These are phyloP conservation scores for Ailuropoda melanoleuca DNA, from an alignment of 2,113 vertebrate genomes.

Conservation along the genomic window DNA sequence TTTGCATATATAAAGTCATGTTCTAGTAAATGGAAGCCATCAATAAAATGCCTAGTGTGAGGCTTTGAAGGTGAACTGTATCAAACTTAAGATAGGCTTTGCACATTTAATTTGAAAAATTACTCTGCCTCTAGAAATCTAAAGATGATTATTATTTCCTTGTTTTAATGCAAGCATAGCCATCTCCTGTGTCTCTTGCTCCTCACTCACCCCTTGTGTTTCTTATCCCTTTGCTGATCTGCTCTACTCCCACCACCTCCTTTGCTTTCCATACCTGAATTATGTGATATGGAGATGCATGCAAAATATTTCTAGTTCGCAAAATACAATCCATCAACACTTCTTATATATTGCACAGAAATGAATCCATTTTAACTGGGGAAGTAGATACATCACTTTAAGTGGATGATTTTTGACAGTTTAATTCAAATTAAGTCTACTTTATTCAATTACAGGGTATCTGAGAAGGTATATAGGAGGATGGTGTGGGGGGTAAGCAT, in stretches of 20 bases:
- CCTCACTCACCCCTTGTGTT: neutral
- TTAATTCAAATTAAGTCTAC: constrained; percentile 87
- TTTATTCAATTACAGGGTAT: constrained; percentile 84
- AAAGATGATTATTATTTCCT: neutral
- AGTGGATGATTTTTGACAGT: constrained; percentile 85
- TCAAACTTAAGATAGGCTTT: neutral
- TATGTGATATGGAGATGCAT: constrained; percentile 61
- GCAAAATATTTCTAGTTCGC: constrained; percentile 72
- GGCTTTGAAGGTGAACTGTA: neutral
- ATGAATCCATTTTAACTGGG: constrained; percentile 81
- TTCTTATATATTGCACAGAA: constrained; percentile 80
- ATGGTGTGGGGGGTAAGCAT: constrained; percentile 46
- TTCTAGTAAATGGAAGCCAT: neutral
- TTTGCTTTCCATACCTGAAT: constrained; percentile 63
- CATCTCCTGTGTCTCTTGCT: neutral
- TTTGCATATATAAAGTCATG: neutral
- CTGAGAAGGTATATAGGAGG: constrained; percentile 73
- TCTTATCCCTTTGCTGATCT: neutral
- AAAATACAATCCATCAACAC: constrained; percentile 81
- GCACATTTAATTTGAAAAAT: constrained; percentile 31
- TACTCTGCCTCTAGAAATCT: neutral
- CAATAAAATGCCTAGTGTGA: neutral
- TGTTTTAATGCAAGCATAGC: neutral
- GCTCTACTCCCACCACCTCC: neutral
- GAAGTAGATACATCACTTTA: constrained; percentile 84